Evolutionary conservation across 2,888 invertebrate species (phyloP), one percentile per base, ranked within the genome.

Genomic region (Linnaemya tessellans): DNA sequence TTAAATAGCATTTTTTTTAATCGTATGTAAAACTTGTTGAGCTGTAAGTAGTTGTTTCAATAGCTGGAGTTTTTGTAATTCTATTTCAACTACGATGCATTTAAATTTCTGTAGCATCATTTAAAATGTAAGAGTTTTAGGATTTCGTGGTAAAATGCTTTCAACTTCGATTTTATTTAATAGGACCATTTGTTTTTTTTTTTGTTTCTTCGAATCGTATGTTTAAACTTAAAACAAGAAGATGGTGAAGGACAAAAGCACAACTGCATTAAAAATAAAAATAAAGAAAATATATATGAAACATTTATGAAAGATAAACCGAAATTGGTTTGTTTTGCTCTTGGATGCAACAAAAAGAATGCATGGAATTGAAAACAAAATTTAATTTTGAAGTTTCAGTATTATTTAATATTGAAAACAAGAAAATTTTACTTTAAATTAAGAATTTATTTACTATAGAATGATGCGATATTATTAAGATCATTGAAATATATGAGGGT

Each of bases 91-190:
- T 49, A 54, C n/a, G 38, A 64, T 82, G 49, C 68, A 81, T 81
- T 70, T 41, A 22, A 56, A 65, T 41, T 65, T 22, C 25, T 75
- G 51, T 49, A 49, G 43, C 74, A 60, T 74, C 68, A 82, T 82
- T 77, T 82, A 77, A 82, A 77, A 78, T 82, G 64, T 65, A 71
- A 71, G 41, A 70, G 49, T 58, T 68, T 77, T 78, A 77, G 71
- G 71, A 77, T 78, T 78, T 82, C 41, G 82, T 82, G 77, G 82
- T 78, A 65, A 70, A 82, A 78, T 77, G 82, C 82, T 82, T 82
- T 82, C 82, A 82, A 54, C 65, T 71, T 56, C 18, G 58, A 77
- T 65, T 82, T 70, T 46, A 43, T 60, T 54, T 65, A 65, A 49
- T 46, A 49, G 35, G 9, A 58, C 5, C 13, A 22, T 20, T 64